These are phyloP conservation scores for Zosterops lateralis DNA, from an alignment of 2,113 vertebrate genomes.

Conservation along the genomic window DNA sequence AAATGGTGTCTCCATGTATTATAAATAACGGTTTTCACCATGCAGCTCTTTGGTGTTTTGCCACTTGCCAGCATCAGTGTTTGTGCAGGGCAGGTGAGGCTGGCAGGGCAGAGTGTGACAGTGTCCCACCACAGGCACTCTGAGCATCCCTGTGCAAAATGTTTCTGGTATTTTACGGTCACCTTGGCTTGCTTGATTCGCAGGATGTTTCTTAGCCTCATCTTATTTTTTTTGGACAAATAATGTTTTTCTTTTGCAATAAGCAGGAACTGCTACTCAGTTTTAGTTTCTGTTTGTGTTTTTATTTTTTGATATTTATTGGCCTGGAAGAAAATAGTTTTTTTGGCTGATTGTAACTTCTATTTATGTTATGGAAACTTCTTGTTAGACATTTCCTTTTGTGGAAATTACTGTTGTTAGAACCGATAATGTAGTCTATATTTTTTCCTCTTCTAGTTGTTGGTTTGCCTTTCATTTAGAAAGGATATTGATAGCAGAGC, in stretches of 20 bases:
- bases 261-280: not conserved
- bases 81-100: not conserved
- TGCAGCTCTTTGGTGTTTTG: not conserved
- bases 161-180: not conserved
- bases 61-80: not conserved
- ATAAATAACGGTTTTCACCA: not conserved
- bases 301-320: not conserved
- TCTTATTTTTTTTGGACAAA: not conserved
- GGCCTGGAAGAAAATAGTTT: not conserved
- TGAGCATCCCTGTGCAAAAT: not conserved
- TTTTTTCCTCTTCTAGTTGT: not conserved
- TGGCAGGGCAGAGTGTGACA: not conserved
- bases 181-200: not conserved
- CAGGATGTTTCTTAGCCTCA: not conserved
- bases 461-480: not conserved
- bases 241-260: not conserved
- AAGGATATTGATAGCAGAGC: not conserved
- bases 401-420: not conserved
- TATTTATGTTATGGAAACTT: not conserved
- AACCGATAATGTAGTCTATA: not conserved
- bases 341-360: not conserved
- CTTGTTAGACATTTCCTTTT: not conserved
- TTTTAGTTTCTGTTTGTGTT: not conserved
- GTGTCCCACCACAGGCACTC: not conserved
- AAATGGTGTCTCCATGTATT: not conserved